These are phyloP conservation scores for Gandaritis pyraliata DNA, from an alignment of 2,888 invertebrate genomes.

Conservation along the genomic window DNA sequence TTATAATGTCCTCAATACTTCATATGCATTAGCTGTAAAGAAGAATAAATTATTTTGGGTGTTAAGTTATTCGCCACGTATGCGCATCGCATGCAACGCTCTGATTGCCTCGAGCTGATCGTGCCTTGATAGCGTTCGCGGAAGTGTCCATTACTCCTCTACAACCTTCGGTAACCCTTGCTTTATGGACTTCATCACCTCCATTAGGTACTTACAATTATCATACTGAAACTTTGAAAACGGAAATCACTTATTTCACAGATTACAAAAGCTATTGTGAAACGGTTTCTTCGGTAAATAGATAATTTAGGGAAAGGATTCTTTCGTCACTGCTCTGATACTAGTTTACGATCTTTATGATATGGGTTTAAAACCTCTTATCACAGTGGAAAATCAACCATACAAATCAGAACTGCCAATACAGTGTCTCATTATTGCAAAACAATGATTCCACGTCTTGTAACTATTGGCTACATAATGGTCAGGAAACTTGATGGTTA, in stretches of 20 bases:
- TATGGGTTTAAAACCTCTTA: not conserved
- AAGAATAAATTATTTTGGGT: slow-evolving; percentile 17
- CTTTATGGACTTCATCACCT: slow-evolving; percentile 24
- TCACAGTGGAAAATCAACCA: slow-evolving; percentile 12
- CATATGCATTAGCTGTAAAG: not conserved
- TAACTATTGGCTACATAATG: slow-evolving; percentile 31
- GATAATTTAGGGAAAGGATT: not conserved
- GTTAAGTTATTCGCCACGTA: slow-evolving; percentile 47
- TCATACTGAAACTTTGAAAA: not conserved
- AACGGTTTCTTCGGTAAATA: not conserved
- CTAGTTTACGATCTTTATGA: not conserved
- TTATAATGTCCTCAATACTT: not conserved
- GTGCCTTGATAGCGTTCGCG: slow-evolving; percentile 51
- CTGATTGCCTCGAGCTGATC: slow-evolving; percentile 57
- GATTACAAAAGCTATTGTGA: not conserved
- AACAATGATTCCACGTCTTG: slow-evolving; percentile 1
- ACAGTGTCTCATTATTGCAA: not conserved
- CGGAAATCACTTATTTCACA: not conserved
- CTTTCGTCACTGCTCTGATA: not conserved
- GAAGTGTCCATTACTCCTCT: slow-evolving; percentile 51
- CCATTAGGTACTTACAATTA: not conserved
- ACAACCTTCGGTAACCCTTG: slow-evolving; percentile 36
- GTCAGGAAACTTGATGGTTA: slow-evolving; percentile 53
- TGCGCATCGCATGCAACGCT: slow-evolving; percentile 54
- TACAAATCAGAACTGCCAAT: slow-evolving; percentile 22